Base-by-base conservation (phyloP, 2,888 invertebrate species). In the Ptychoptera contaminata region DNA sequence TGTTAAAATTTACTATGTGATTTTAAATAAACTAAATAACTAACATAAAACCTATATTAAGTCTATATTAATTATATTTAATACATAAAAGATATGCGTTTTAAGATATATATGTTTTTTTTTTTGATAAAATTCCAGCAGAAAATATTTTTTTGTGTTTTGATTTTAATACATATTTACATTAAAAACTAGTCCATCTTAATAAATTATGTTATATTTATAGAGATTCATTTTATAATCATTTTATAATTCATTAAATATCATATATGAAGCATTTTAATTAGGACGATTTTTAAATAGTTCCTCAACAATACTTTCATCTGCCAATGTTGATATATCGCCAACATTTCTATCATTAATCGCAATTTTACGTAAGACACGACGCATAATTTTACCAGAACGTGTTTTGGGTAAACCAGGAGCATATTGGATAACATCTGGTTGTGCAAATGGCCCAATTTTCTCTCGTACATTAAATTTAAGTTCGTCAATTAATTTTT, bases 371-470 rank as follows among this genome's bases (percentile, higher is more conserved):
- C 94, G 75, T 48, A 98, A 69, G 47, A 98, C 84, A 50, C 98
- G 75, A 48, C 98, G 76, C 90, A 98, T 96, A 48, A 98, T 96
- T 69, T 98, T 98, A 2, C 98, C 98, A 1, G 96, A 96, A 40
- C 96, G 74, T 0, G 96, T 96, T 67, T 97, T 96, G 0, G 98
- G 98, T 50, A 98, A 69, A 0, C 82, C 86, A 1, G 93, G 90
- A 1, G 96, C 94, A 61, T 87, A 77, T 54, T 98, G 97, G 46
- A 98, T 81, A 34, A 82, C 77, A 61, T 97, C 97, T 0, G 97
- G 97, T 55, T 84, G 79, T 0, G 97, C 97, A 63, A 98, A 94
- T 0, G 96, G 86, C 37, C 97, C 97, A 54, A 97, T 97, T 56
- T 85, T 82, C 53, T 79, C 78, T 40, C 97, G 77, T 1, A 97